Percentiles rank a stretch among this genome's conserved stretches.
Conservation (phyloP, 37 sponge, comb jelly and placozoan genomes). For the Chondrosia reniformis region DNA sequence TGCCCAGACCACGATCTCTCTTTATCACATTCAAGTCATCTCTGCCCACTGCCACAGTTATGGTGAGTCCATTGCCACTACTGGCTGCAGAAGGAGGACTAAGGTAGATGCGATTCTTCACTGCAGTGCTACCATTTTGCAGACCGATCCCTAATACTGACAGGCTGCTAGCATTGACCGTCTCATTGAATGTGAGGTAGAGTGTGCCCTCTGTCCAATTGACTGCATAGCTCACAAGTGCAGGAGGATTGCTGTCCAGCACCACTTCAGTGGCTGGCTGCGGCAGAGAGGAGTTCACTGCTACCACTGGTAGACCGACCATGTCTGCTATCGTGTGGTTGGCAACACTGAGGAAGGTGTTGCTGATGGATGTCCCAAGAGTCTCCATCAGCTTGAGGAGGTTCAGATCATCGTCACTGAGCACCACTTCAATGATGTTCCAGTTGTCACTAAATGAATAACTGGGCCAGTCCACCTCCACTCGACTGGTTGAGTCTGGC, state of each 20-base stretch:
- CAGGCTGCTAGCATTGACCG: slow-evolving; percentile 67
- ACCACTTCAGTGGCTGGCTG: slow-evolving; percentile 1
- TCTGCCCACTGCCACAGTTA: slow-evolving; percentile 50
- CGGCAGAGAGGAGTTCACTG: slow-evolving; percentile 9
- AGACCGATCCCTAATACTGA: slow-evolving; percentile 55
- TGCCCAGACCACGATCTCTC: slow-evolving; percentile 56
- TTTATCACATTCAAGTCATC: slow-evolving; percentile 87
- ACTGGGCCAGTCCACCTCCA: slow-evolving; percentile 9
- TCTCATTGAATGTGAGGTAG: slow-evolving; percentile 78
- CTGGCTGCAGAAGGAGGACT: slow-evolving; percentile 12
- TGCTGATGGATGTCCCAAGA: slow-evolving; percentile 45
- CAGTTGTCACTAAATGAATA: not conserved
- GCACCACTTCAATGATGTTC: slow-evolving; percentile 21
- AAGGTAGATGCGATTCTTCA: slow-evolving; percentile 33
- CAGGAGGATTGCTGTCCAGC: slow-evolving; percentile 51
- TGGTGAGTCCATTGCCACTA: slow-evolving; percentile 27
- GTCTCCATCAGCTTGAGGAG: slow-evolving; percentile 63
- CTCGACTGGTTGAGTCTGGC: not conserved
- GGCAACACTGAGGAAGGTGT: slow-evolving; percentile 52
- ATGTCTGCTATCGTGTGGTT: slow-evolving; percentile 64
- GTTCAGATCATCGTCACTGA: slow-evolving; percentile 71
- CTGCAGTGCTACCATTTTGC: slow-evolving; percentile 45
- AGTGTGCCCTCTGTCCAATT: slow-evolving; percentile 57
- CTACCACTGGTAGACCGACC: slow-evolving; percentile 49
- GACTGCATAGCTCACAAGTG: slow-evolving; percentile 39